Base-by-base conservation (phyloP, 2,888 invertebrate species). In the Leucophenga montana region DNA sequence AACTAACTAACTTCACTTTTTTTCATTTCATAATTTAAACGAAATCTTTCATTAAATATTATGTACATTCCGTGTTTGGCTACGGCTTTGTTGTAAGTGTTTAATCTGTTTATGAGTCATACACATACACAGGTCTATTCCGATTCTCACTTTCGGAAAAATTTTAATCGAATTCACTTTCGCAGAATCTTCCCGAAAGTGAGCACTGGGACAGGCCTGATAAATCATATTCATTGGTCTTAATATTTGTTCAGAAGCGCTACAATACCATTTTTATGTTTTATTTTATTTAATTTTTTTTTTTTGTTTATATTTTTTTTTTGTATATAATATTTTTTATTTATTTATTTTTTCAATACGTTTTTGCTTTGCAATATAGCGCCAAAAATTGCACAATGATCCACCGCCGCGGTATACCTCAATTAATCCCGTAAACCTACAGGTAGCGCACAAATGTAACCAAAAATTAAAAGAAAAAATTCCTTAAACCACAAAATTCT, bases 381-480 rank as follows among this genome's bases (percentile, higher is more conserved):
- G 82, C 78, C 80, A 77, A 69, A 78, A 85, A 79, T 77, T 76
- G 74, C 79, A 78, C 69, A 82, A 86, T 73, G 86, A 86, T 82
- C 88, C 87, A 78, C 89, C 88, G 80, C 89, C 89, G 70, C 86
- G 87, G 71, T 89, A 89, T 78, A 86, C 88, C 76, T 87, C 88
- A 71, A 85, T 88, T 77, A 86, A 86, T 82, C 88, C 88, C 66
- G 84, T 83, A 78, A 88, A 89, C 72, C 78, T 87, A 67, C 88
- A 89, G 89, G 89, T 89, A 88, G 86, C 50, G n/a, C n/a, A n/a
- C n/a, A n/a, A n/a, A n/a, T n/a, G n/a, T n/a, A n/a, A 20, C 27
- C 20, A n/a, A 11, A 39, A 20, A 16, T 9, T 18, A 61, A 39
- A 8, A 18, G 8, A 56, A 20, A 22, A 61, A 9, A 70, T 67